Conservation (phyloP, 2,113 vertebrate species). For the Microcebus jonahi region DNA sequence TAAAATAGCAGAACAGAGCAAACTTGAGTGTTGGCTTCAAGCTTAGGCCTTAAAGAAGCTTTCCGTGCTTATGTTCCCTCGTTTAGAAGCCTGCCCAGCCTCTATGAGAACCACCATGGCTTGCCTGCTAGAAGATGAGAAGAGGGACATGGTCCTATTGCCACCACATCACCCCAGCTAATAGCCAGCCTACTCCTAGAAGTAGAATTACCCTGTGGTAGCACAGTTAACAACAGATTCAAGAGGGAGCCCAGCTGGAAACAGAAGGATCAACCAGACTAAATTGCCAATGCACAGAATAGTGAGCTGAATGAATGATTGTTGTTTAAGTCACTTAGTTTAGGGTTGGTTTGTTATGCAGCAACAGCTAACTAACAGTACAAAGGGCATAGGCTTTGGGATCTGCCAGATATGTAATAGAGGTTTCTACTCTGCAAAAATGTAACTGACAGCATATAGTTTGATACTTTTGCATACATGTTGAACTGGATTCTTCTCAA, state of each 20-base stretch:
- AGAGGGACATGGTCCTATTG: background rate
- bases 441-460: background rate
- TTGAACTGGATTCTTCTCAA: background rate
- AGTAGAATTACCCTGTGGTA: background rate
- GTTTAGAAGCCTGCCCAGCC: background rate
- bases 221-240: background rate
- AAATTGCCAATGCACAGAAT: background rate
- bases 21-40: background rate
- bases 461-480: background rate
- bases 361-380: background rate
- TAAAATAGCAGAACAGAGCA: background rate
- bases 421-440: background rate
- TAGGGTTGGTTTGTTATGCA: background rate
- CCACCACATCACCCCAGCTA: fast-evolving
- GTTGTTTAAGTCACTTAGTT: background rate
- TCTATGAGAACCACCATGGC: background rate
- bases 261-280: background rate
- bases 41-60: background rate
- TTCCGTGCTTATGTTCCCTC: background rate
- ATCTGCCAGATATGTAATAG: background rate
- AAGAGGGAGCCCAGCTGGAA: background rate
- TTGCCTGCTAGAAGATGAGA: background rate
- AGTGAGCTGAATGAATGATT: background rate
- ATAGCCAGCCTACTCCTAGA: background rate
- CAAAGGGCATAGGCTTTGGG: background rate